Conservation (phyloP, 2,888 invertebrate species). For the Platycnemis pennipes region DNA sequence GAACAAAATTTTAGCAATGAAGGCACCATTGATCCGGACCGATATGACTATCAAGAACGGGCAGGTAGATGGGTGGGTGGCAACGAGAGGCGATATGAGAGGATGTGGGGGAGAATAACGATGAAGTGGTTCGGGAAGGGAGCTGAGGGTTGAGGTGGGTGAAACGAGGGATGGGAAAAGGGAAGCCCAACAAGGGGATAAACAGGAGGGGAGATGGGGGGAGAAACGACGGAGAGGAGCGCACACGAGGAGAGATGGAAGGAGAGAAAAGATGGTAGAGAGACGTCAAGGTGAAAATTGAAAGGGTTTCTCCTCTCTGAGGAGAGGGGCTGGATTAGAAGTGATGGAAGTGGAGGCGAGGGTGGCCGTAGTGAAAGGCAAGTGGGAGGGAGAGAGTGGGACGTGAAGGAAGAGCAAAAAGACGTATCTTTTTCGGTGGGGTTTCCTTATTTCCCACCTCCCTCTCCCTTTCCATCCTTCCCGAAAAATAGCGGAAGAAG, state of each 20-base stretch:
- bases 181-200: slow-evolving; percentile 45
- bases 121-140: not conserved
- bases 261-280: not conserved
- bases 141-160: not conserved
- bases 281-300: slow-evolving; percentile 26
- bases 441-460: not conserved
- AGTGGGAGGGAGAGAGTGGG: not conserved
- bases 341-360: not conserved
- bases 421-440: slow-evolving; percentile 36
- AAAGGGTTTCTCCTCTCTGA: not conserved
- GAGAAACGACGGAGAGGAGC: not conserved
- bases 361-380: not conserved
- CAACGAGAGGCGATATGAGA: not conserved
- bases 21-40: not conserved
- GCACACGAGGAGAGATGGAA: not conserved
- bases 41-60: not conserved
- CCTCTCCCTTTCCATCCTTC: not conserved
- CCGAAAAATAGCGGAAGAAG: slow-evolving; percentile 26
- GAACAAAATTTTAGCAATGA: not conserved
- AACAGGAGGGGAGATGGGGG: not conserved
- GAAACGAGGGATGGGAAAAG: not conserved
- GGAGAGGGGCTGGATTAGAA: not conserved
- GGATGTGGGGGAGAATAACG: not conserved
- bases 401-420: not conserved
- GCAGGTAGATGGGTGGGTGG: too few relatives aligned